Percentiles rank a stretch among this genome's conserved stretches.
phyloP scores from a whole-genome alignment of 1,140 invertebrate species.

The Marisa cornuarietis region DNA sequence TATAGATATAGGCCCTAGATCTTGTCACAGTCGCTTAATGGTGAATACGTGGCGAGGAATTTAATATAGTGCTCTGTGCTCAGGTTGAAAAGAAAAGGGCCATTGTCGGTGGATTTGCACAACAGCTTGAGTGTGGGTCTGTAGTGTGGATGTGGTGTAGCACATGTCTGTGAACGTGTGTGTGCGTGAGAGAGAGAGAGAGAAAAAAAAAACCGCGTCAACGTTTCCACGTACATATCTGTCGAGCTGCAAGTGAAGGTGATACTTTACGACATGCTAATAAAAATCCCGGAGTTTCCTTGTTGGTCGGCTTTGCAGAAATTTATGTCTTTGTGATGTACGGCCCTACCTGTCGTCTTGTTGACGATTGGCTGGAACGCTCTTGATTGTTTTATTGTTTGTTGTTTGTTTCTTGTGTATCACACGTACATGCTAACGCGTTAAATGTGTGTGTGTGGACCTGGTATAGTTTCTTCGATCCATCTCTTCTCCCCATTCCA shows the following conservation, averaged over 20 bases:
- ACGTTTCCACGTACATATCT: background rate
- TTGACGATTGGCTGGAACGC: background rate
- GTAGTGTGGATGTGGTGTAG: background rate
- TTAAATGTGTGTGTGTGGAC: too few species aligned
- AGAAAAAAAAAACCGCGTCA: too few species aligned
- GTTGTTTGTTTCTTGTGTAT: background rate
- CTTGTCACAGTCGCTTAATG: too few species aligned
- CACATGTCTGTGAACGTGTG: background rate
- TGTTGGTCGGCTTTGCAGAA: constrained; percentile 3
- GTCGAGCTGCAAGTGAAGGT: background rate
- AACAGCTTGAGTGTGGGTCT: background rate
- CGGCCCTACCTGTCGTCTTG: background rate
- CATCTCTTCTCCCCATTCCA: too few species aligned
- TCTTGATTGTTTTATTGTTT: background rate
- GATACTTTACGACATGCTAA: background rate
- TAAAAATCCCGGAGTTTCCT: background rate
- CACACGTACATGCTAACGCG: too few species aligned
- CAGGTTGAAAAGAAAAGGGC: background rate
- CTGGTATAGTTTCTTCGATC: too few species aligned
- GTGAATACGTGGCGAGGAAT: background rate
- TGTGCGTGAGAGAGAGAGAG: background rate
- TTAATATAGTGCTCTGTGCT: too few species aligned
- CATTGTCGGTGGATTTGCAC: background rate
- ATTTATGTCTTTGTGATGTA: background rate
- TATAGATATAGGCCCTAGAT: too few species aligned